phyloP scores from a whole-genome alignment of 2,888 invertebrate genomes.

The Rhagonycha lutea region DNA sequence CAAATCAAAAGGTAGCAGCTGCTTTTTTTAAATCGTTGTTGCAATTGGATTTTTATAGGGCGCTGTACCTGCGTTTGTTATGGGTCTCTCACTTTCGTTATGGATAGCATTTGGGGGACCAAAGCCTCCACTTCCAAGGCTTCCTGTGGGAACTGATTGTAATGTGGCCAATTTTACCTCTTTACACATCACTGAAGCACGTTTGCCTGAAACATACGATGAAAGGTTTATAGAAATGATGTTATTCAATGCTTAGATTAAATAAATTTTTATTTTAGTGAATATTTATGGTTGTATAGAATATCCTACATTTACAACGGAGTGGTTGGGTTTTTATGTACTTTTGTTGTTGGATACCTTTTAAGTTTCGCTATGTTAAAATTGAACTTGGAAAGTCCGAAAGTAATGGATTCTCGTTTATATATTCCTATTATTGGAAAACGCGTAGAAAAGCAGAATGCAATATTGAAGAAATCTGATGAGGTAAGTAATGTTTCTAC shows the following conservation, averaged over 20 bases:
- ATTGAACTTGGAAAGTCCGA: background rate
- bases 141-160: constrained; percentile 64
- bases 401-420: background rate
- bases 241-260: background rate
- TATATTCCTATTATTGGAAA: background rate
- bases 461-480: background rate
- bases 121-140: constrained; percentile 62
- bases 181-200: background rate
- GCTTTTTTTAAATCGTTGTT: background rate
- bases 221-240: constrained; percentile 1
- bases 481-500: too few relatives aligned
- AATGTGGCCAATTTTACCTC: constrained; percentile 20
- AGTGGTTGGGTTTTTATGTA: constrained; percentile 58
- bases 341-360: constrained; percentile 59
- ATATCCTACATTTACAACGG: constrained; percentile 78
- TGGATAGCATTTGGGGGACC: constrained; percentile 88
- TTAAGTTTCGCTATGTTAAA: constrained; percentile 53
- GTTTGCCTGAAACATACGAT: background rate
- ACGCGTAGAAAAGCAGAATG: background rate
- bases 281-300: constrained; percentile 69
- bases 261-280: constrained; percentile 29
- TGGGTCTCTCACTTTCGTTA: constrained; percentile 69
- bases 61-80: constrained; percentile 66
- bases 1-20: constrained; percentile 66
- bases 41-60: constrained; percentile 61